Conservation (phyloP, 2,888 invertebrate genomes). For the Melanostoma mellinum region DNA sequence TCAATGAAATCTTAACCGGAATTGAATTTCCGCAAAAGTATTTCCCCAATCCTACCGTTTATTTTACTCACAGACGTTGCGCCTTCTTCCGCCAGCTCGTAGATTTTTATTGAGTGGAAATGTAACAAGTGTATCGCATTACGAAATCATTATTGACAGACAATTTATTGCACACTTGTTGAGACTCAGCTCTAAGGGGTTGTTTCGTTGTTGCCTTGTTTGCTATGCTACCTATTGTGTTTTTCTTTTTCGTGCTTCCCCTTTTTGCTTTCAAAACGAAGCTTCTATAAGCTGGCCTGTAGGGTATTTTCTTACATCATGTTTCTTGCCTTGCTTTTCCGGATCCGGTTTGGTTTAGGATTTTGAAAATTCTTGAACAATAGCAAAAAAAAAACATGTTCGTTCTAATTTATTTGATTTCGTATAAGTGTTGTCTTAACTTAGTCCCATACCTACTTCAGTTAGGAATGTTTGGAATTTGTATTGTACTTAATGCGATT, state of each 20-base stretch:
- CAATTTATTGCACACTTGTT: conserved; percentile 75
- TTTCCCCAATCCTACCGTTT: conserved; percentile 66
- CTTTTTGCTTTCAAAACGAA: conserved; percentile 24
- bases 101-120: conserved; percentile 73
- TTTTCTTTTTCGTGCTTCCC: conserved; percentile 35
- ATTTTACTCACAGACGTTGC: conserved; percentile 61
- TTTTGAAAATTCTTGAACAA: conserved; percentile 49
- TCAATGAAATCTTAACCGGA: conserved; percentile 71
- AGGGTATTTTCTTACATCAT: conserved; percentile 41
- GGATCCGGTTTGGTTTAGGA: conserved; percentile 44
- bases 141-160: conserved; percentile 76
- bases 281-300: conserved; percentile 9
- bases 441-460: conserved; percentile 49
- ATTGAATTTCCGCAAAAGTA: conserved; percentile 72
- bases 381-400: conserved; percentile 52
- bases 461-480: conserved; percentile 59
- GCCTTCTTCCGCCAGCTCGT: conserved; percentile 70
- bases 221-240: conserved; percentile 59
- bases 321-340: conserved; percentile 60
- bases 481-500: conserved; percentile 43
- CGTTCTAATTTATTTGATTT: conserved; percentile 70
- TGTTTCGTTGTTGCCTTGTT: conserved; percentile 51
- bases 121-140: conserved; percentile 76
- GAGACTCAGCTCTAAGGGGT: conserved; percentile 70
- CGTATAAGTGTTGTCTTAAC: conserved; percentile 60